phyloP scores from a whole-genome alignment of 2,888 invertebrate species.

The Neoaliturus tenellus region DNA sequence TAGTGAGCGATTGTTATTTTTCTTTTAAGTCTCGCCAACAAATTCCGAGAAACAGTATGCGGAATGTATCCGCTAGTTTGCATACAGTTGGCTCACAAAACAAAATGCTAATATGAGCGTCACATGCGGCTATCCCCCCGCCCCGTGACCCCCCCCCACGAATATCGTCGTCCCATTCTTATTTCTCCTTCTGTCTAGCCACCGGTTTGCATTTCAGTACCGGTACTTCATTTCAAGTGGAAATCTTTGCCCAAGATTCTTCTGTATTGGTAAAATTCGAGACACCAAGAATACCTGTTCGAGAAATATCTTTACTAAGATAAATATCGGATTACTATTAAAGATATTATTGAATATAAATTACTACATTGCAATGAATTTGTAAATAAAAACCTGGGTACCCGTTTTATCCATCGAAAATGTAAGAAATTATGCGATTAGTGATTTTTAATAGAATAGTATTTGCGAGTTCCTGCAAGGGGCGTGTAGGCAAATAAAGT shows the following conservation, averaged over 20 bases:
- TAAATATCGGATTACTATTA: too few species aligned
- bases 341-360: too few species aligned
- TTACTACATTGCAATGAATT: too few species aligned
- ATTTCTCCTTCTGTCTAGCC: constrained; percentile 1
- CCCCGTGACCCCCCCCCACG: neutral
- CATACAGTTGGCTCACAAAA: constrained; percentile 30
- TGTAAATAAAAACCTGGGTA: too few species aligned
- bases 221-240: neutral
- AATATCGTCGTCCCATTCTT: neutral
- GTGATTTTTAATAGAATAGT: too few species aligned
- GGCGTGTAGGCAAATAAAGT: too few species aligned
- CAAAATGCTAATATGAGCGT: constrained; percentile 17
- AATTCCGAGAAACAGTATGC: constrained; percentile 8
- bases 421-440: too few species aligned
- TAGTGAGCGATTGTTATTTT: neutral
- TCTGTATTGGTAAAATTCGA: too few species aligned
- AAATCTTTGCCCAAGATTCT: neutral
- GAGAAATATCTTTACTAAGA: too few species aligned
- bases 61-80: constrained; percentile 24
- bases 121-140: constrained; percentile 12
- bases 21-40: neutral
- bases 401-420: too few species aligned
- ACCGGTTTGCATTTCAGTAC: neutral
- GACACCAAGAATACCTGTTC: too few species aligned
- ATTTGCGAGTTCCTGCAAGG: too few species aligned